Evolutionary conservation across 1,140 invertebrate species (phyloP).

Genomic region (Halictus rubicundus): DNA sequence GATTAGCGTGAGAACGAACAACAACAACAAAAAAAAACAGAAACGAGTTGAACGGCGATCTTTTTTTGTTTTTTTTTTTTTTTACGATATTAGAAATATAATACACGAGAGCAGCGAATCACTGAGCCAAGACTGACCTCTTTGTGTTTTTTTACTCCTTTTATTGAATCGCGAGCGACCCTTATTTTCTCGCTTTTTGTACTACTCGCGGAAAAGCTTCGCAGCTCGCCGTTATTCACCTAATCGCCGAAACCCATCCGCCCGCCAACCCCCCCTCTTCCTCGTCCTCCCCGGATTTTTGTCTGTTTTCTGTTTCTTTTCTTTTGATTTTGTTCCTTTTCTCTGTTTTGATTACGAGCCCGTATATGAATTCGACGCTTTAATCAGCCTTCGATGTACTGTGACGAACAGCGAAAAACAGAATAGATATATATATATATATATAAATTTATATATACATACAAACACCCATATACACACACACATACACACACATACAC

Average conservation of each 20-base stretch:
- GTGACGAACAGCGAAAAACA: not conserved
- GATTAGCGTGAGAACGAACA: not conserved
- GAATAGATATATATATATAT: not conserved
- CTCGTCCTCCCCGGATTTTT: slow-evolving; percentile 11
- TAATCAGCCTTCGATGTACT: not conserved
- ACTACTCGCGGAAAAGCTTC: no score
- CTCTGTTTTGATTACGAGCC: not conserved
- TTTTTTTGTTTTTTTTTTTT: slow-evolving; percentile 23
- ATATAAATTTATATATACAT: no score
- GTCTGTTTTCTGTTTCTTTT: slow-evolving; percentile 9
- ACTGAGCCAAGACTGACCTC: slow-evolving; percentile 62
- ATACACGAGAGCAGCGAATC: slow-evolving; percentile 63
- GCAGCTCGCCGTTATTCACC: no score
- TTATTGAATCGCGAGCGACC: no score
- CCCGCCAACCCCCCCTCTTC: no score
- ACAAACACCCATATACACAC: no score
- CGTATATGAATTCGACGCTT: not conserved
- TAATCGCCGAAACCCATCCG: no score
- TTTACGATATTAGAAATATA: slow-evolving; percentile 52
- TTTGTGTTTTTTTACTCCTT: slow-evolving; percentile 56
- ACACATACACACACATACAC: no score
- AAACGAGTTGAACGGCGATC: not conserved
- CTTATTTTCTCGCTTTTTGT: no score
- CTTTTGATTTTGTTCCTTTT: not conserved
- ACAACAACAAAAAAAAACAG: not conserved